phyloP scores from a whole-genome alignment of 2,113 vertebrate species.

The Riparia riparia region DNA sequence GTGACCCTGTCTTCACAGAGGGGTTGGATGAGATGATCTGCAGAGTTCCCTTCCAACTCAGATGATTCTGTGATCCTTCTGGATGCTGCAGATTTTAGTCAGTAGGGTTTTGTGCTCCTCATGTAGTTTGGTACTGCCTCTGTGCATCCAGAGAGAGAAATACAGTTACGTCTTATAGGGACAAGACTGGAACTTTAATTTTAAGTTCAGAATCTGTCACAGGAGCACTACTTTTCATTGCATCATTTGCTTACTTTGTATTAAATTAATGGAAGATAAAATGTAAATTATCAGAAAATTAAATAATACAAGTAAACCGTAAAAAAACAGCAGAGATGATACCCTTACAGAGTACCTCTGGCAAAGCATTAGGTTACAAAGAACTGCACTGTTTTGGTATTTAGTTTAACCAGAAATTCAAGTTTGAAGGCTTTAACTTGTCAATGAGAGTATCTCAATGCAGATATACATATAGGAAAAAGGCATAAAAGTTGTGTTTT shows the following conservation, averaged over 20 bases:
- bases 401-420: neutral
- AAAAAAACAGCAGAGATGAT: neutral
- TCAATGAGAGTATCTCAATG: neutral
- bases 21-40: neutral
- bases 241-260: neutral
- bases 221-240: neutral
- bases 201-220: neutral
- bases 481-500: neutral
- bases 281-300: neutral
- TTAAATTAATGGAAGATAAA: neutral
- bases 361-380: neutral
- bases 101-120: neutral
- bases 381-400: neutral
- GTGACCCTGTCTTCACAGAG: neutral
- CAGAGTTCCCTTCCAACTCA: neutral
- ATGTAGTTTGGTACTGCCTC: fast-evolving
- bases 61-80: neutral
- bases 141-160: neutral
- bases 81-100: neutral
- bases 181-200: neutral
- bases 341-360: neutral
- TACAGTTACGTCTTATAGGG: fast-evolving
- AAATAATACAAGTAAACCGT: neutral
- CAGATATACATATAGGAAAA: neutral
- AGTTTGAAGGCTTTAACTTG: neutral